A percentile compares a stretch with the other conserved stretches of the same genome.
Conservation (phyloP, 2,888 invertebrate genomes). For the Theodoxus fluviatilis region DNA sequence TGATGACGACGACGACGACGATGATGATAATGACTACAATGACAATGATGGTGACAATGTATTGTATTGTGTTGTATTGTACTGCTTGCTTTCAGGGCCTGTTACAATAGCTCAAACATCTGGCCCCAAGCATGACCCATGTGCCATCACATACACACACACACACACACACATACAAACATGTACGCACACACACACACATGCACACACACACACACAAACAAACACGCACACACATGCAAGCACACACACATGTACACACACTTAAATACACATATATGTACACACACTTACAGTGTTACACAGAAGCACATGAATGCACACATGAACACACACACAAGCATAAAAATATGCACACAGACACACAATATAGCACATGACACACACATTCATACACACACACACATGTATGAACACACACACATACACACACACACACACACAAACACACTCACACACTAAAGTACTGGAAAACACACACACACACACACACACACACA, state of each 20-base stretch:
- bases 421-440: no score
- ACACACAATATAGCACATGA: no score
- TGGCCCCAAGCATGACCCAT: slow-evolving; percentile 7
- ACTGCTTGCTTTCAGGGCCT: background rate
- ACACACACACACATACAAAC: background rate
- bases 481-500: no score
- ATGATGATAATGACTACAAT: slow-evolving; percentile 18
- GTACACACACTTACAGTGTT: background rate
- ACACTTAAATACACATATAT: background rate
- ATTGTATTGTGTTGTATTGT: background rate
- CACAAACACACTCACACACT: no score
- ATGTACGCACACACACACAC: background rate
- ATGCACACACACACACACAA: slow-evolving; percentile 15
- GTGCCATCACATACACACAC: background rate
- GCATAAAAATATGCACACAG: no score
- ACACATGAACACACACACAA: no score
- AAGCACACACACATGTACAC: background rate
- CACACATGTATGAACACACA: no score
- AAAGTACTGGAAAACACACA: no score
- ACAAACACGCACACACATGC: slow-evolving; percentile 12
- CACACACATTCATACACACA: no score
- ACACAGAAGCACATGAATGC: no score
- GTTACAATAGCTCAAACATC: background rate
- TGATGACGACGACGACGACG: slow-evolving; percentile 22
- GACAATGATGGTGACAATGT: slow-evolving; percentile 9